Percentiles rank a stretch among this genome's conserved stretches.
Evolutionary conservation across 2,888 invertebrate genomes (phyloP).

Genomic region (Phalera bucephala): DNA sequence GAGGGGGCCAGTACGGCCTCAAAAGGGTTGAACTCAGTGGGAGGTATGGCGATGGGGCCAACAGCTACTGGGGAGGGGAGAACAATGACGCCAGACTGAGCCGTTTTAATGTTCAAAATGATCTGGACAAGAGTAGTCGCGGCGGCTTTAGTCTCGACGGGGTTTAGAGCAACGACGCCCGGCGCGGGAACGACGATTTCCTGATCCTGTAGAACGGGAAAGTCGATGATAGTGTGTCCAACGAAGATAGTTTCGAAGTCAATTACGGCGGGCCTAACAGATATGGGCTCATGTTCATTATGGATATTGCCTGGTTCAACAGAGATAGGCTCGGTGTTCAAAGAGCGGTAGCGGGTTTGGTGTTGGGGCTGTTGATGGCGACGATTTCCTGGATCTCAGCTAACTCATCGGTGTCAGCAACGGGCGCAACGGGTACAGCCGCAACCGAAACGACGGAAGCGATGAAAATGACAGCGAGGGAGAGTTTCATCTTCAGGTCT

Average conservation of each 20-base stretch:
- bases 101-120: constrained; percentile 42
- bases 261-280: constrained; percentile 24
- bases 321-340: constrained; percentile 28
- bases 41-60: constrained; percentile 11
- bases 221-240: constrained; percentile 33
- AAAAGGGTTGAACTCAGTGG: constrained; percentile 15
- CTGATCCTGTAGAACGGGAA: constrained; percentile 24
- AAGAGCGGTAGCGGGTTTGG: constrained; percentile 50
- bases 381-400: too few relatives aligned
- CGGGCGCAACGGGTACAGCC: too few relatives aligned
- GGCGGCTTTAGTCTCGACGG: constrained; percentile 5
- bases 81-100: constrained; percentile 12
- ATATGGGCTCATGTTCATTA: constrained; percentile 15
- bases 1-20: constrained; percentile 12
- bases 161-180: constrained; percentile 12
- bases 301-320: constrained; percentile 23
- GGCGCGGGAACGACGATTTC: constrained; percentile 8
- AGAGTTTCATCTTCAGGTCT: constrained; percentile 59
- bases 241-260: constrained; percentile 17
- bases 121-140: constrained; percentile 41
- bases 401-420: constrained; percentile 32
- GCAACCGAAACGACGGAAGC: constrained; percentile 55
- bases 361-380: constrained; percentile 24
- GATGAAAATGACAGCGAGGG: constrained; percentile 53
- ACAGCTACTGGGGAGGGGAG: constrained; percentile 18